Conservation (phyloP, 2,888 invertebrate species). For the Epsilonema sp. region DNA sequence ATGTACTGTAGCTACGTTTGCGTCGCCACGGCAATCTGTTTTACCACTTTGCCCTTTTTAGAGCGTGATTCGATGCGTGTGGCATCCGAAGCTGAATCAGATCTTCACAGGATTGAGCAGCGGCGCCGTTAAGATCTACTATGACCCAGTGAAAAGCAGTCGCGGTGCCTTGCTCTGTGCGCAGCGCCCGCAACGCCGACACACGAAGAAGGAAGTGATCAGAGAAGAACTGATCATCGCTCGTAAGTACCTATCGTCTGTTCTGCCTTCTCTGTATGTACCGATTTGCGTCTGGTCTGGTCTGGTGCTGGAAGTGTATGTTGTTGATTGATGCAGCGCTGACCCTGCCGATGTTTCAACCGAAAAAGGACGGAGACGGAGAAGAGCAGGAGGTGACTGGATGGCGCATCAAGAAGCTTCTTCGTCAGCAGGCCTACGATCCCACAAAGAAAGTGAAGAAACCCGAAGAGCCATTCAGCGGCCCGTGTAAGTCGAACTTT, state of each 20-base stretch:
- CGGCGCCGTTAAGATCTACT: slow-evolving; percentile 69
- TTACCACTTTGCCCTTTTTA: slow-evolving; percentile 13
- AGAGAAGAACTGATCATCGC: slow-evolving; percentile 82
- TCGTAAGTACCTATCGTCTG: slow-evolving; percentile 34
- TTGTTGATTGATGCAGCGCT: slow-evolving; percentile 42
- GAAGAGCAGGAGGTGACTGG: slow-evolving; percentile 24
- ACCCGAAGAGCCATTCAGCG: slow-evolving; percentile 39
- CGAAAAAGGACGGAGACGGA: slow-evolving; percentile 39
- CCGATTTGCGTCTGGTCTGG: not conserved
- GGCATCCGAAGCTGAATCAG: slow-evolving; percentile 97
- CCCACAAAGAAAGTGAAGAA: slow-evolving; percentile 34
- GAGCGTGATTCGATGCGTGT: slow-evolving; percentile 58
- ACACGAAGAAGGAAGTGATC: slow-evolving; percentile 50
- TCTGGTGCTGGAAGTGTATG: not conserved
- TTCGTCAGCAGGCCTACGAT: slow-evolving; percentile 39
- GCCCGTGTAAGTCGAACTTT: slow-evolving; percentile 35
- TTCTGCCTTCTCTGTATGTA: slow-evolving; percentile 2
- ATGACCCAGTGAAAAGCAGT: slow-evolving; percentile 59
- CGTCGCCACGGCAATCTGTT: no score
- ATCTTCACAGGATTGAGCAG: slow-evolving; percentile 77
- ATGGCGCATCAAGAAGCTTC: slow-evolving; percentile 21
- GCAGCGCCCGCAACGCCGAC: slow-evolving; percentile 31
- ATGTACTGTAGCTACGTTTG: not conserved
- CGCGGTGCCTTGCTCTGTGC: slow-evolving; percentile 76
- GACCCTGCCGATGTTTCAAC: slow-evolving; percentile 78